Percentiles rank a stretch among this genome's conserved stretches.
Conservation (phyloP, 1,140 invertebrate genomes). For the Coenobita brevimanus region DNA sequence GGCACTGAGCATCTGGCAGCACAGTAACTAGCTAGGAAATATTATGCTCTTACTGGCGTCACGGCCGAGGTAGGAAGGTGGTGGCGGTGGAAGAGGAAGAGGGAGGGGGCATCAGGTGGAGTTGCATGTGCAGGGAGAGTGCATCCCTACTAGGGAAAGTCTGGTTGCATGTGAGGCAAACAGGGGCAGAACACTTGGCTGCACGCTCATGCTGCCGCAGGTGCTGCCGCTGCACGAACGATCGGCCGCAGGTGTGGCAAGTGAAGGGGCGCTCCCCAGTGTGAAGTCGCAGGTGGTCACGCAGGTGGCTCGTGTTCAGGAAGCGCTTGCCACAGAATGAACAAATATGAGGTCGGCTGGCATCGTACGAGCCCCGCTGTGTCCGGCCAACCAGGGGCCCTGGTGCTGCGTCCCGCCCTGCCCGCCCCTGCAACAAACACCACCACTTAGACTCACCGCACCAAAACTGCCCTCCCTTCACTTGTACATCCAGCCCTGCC, state of each 20-base stretch:
- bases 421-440: slow-evolving; percentile 66
- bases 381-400: slow-evolving; percentile 42
- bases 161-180: slow-evolving; percentile 61
- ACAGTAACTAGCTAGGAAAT: slow-evolving; percentile 45
- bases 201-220: slow-evolving; percentile 60
- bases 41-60: slow-evolving; percentile 12
- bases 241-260: slow-evolving; percentile 74
- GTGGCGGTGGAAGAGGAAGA: slow-evolving; percentile 31
- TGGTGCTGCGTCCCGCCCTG: slow-evolving; percentile 47
- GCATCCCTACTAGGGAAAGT: slow-evolving; percentile 54
- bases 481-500: background rate
- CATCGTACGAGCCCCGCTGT: slow-evolving; percentile 58
- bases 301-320: slow-evolving; percentile 80
- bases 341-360: slow-evolving; percentile 46
- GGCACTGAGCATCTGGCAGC: slow-evolving; percentile 26
- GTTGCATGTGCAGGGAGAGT: slow-evolving; percentile 46
- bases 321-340: slow-evolving; percentile 64
- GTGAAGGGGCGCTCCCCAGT: slow-evolving; percentile 75
- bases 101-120: slow-evolving; percentile 57
- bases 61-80: slow-evolving; percentile 42
- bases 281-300: slow-evolving; percentile 76
- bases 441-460: slow-evolving; percentile 45
- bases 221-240: slow-evolving; percentile 67
- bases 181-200: slow-evolving; percentile 44
- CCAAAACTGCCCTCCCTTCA: background rate